Evolutionary conservation across 2,113 vertebrate genomes (phyloP), one percentile per base, ranked within the genome.

Genomic region (Cromileptes altivelis): DNA sequence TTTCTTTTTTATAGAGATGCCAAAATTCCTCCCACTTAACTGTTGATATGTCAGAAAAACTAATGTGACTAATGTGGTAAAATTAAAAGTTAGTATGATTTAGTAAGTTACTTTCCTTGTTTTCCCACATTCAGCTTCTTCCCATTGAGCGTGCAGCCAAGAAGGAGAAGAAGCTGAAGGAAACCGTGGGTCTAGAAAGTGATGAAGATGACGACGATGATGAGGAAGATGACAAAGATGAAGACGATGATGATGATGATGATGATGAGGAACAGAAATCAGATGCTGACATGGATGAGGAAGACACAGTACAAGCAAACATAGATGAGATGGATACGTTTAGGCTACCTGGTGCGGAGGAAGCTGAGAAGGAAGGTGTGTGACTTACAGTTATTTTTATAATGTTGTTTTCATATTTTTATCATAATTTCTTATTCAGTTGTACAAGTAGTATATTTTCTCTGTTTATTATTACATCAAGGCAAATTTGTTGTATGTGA

Each of bases 111-210:
- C 0, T 45, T 62, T 15, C 1, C 4, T 40, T 49, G 61, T 47
- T 70, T 50, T 76, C 89, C 14, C 64, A 15, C 82, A 0, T 92
- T 65, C 78, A 99, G 98, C 93, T 99, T 90, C 95, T 99, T 86
- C 98, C 98, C 25, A 99, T 99, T 78, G 98, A 99, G 80, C 96
- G 93, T 89, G 97, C 97, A 63, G 97, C 97, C 25, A 94, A 93
- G 87, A 96, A 87, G 91, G 97, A 95, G 77, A 96, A 97, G 88
- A 97, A 97, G 70, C 70, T 82, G 67, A 80, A 94, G 72, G 70
- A 90, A 70, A 70, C 79, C 3, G 65, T 93, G 88, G 84, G 21
- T 56, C 60, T 86, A 42, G 90, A 78, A 9, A 89, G 82, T 86
- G 94, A 95, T 45, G 95, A 94, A 1, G 96, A 96, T 30, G 94